Evolutionary conservation across 2,113 vertebrate species (phyloP).

Genomic region (Macquaria ambigua): DNA sequence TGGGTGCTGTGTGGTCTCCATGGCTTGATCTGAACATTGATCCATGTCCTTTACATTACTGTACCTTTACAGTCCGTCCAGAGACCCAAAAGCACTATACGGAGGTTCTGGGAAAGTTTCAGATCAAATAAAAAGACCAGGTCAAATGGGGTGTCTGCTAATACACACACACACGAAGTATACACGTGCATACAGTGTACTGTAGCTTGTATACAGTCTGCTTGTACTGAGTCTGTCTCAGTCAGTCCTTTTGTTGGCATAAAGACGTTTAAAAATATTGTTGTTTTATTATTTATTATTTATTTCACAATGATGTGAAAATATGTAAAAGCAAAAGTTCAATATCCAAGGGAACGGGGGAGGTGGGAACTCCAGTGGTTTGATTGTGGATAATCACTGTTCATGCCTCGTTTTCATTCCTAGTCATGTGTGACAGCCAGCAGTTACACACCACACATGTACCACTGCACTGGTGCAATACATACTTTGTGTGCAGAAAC

Average conservation of each 20-base stretch:
- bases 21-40: background rate
- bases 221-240: background rate
- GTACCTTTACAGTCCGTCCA: background rate
- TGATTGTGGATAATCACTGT: slow-evolving; percentile 60
- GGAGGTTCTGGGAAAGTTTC: background rate
- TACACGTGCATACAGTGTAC: background rate
- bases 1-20: background rate
- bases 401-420: slow-evolving; percentile 67
- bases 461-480: background rate
- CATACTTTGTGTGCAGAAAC: background rate
- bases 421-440: slow-evolving; percentile 48
- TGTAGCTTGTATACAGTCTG: background rate
- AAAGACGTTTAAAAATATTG: background rate
- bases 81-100: background rate
- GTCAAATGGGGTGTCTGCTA: background rate
- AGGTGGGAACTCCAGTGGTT: slow-evolving; percentile 8
- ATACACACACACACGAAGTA: background rate
- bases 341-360: background rate
- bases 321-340: slow-evolving; percentile 12
- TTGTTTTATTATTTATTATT: slow-evolving; percentile 11
- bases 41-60: background rate
- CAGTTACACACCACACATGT: slow-evolving; percentile 19
- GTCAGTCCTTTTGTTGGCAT: slow-evolving; percentile 2
- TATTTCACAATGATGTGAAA: slow-evolving; percentile 29
- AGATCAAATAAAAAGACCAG: background rate